Base-by-base conservation (phyloP, 2,888 invertebrate genomes). In the Peribatodes rhomboidaria region DNA sequence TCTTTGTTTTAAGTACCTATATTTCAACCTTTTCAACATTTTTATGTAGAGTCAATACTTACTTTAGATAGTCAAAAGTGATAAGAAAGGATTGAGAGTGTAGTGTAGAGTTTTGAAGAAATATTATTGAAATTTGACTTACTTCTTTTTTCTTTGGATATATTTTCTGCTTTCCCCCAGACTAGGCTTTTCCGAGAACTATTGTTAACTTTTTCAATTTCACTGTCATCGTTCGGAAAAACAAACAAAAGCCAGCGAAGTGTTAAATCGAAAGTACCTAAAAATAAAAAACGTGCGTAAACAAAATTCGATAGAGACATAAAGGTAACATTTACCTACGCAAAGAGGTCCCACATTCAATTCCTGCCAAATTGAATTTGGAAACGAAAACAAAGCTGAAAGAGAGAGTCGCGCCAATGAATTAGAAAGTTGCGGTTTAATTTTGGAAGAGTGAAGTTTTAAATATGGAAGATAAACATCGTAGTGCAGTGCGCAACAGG, bases 401-500 rank as follows among this genome's bases (percentile, higher is more conserved):
- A 65, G 60, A 65, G 65, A 67, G 58, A 64, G 62, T 60, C 50
- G 67, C 68, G 56, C 62, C 35, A 58, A 57, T 44, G 22, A 52
- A 65, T 61, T 62, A 59, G 68, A 55, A 68, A 58, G 55, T 68
- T 68, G 27, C 53, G 57, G 35, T 58, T 61, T 56, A 46, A 62
- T 50, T 62, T 53, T 46, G 53, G 58, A 67, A 67, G 58, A 56
- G 63, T 66, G 61, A 56, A 61, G 54, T 58, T 61, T 56, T 53
- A 31, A 46, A 58, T 49, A 35, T 50, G 55, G 66, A 76, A 79
- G 77, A 85, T 87, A 86, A 88, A 88, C 88, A 87, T 86, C 82
- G 86, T 79, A 78, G 87, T 89, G 89, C 86, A 87, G 82, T 86
- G 89, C 91, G 91, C 91, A 91, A 91, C 90, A 90, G 90, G 89